Base-by-base conservation (phyloP, 2,888 invertebrate species). In the Drosophila atroscutellata region DNA sequence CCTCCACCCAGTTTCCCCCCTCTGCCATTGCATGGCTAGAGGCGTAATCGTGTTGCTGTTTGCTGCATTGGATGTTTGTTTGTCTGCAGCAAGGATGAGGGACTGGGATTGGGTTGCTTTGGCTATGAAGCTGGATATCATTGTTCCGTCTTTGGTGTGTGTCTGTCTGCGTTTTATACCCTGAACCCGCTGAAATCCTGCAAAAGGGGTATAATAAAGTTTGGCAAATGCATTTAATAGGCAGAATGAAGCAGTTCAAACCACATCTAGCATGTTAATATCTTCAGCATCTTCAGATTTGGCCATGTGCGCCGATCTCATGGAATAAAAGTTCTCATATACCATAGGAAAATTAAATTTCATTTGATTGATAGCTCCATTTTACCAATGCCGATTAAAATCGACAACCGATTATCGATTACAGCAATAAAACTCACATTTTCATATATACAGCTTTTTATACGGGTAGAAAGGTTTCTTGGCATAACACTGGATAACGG, bases 51-150 rank as follows among this genome's bases (percentile, higher is more conserved):
- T 83, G 83, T 83, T 87, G 86, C 82, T 79, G 82, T 85, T 85
- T 84, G 84, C 85, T 86, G 85, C 86, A 86, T 72, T 81, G 72
- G 71, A 83, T 88, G 86, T 86, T 85, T 86, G 84, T 83, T 86
- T 84, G 84, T 84, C 81, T 81, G 70, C 50, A 37, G 63, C 66
- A 59, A 49, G 30, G 37, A 34, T 51, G 37, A 42, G 15, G 1
- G 1, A 5, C 45, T 45, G 24, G 3, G 55, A 34, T 0, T 28
- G 55, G 49, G 28, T 11, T n/a, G 60, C n/a, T 32, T 49, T 39
- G 36, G 50, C 34, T 52, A 55, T 32, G 58, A 32, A 57, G 73
- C 63, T 67, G 74, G 68, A 71, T 80, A 77, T 74, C 79, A 80
- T 80, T 80, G 80, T 80, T 69, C 66, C 55, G 66, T 56, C 67